These are phyloP conservation scores for Diadumene lineata DNA, from an alignment of 92 coral and sea anemone species.

Conservation along the genomic window DNA sequence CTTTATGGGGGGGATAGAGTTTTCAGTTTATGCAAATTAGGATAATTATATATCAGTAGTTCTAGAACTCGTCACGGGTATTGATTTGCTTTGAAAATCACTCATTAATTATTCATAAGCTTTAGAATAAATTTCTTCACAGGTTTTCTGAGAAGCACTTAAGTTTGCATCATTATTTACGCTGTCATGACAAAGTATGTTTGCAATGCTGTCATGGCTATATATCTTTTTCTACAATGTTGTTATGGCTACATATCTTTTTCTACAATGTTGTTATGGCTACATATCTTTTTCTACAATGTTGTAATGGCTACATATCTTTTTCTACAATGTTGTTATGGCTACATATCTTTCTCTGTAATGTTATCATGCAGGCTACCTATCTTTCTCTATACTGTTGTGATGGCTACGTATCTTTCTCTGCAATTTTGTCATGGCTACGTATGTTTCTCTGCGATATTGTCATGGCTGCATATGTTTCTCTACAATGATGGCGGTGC, in stretches of 20 bases:
- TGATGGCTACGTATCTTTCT: background rate
- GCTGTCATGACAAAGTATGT: background rate
- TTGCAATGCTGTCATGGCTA: background rate
- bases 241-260: background rate
- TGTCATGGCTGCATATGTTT: background rate
- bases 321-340: background rate
- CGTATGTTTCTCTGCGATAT: background rate
- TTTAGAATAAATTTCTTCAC: too few species aligned
- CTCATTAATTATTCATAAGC: too few species aligned
- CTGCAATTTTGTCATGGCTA: background rate
- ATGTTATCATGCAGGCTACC: background rate
- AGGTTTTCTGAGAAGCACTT: too few species aligned
- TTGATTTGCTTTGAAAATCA: too few species aligned
- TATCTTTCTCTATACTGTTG: background rate
- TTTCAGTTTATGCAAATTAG: too few species aligned
- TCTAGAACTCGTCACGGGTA: too few species aligned
- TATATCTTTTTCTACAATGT: background rate
- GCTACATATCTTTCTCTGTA: background rate
- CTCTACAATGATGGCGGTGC: background rate
- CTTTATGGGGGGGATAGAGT: too few species aligned
- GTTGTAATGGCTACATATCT: background rate
- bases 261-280: background rate
- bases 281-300: background rate
- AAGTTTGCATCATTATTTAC: too few species aligned
- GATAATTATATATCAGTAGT: too few species aligned